Conservation (phyloP, 1,140 invertebrate genomes). For the Parasteatoda tepidariorum region DNA sequence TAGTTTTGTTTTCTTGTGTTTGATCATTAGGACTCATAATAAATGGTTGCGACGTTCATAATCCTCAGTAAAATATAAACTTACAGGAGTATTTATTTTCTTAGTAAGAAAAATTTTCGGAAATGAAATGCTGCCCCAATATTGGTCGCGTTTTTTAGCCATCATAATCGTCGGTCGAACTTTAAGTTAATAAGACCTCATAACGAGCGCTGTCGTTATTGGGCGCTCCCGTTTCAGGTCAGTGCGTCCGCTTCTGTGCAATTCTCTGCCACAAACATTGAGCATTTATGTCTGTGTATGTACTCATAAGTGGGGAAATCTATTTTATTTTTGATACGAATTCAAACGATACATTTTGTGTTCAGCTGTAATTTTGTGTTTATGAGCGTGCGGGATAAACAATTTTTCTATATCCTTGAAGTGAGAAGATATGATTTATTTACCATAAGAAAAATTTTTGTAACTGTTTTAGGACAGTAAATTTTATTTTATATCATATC, state of each 20-base stretch:
- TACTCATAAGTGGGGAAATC: background rate
- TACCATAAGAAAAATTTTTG: too few relatives aligned
- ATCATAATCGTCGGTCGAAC: conserved; percentile 31
- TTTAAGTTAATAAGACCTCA: conserved; percentile 44
- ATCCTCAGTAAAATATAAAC: too few relatives aligned
- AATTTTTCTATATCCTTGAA: too few relatives aligned
- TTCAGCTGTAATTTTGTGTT: background rate
- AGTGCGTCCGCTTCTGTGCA: conserved; percentile 21
- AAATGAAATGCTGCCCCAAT: conserved; percentile 22
- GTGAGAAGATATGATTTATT: too few relatives aligned
- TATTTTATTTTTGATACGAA: background rate
- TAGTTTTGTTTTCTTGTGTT: too few relatives aligned
- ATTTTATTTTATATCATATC: too few relatives aligned
- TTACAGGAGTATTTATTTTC: too few relatives aligned
- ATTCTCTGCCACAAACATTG: background rate
- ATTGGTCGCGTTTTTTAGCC: conserved; percentile 7
- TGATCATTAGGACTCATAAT: too few relatives aligned
- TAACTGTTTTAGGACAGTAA: too few relatives aligned
- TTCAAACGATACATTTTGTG: background rate
- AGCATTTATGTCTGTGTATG: background rate
- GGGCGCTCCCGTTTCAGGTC: conserved; percentile 57
- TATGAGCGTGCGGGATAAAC: background rate
- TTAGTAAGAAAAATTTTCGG: conserved; percentile 39
- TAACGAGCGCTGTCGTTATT: conserved; percentile 55
- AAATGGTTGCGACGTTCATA: too few relatives aligned